Evolutionary conservation across 2,113 vertebrate species (phyloP).

Genomic region (Syngnathoides biaculeatus): DNA sequence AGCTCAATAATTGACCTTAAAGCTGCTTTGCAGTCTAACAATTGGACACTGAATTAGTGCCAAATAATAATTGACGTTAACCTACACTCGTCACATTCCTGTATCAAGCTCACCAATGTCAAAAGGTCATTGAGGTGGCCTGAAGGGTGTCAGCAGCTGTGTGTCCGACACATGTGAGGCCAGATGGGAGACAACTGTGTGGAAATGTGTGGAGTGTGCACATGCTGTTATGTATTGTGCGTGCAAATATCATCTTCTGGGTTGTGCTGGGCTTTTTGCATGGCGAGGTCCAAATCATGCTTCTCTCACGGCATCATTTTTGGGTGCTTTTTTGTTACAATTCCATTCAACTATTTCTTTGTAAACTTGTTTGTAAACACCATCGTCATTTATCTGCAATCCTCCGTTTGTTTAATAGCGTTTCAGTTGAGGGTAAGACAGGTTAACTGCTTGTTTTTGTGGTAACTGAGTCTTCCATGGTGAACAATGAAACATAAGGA

Average conservation of each 20-base stretch:
- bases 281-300: conserved; percentile 1
- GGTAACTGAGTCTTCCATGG: conserved; percentile 49
- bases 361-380: neutral
- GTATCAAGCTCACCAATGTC: neutral
- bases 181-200: conserved; percentile 52
- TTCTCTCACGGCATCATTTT: neutral
- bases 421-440: conserved; percentile 6
- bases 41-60: neutral
- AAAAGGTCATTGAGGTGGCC: conserved; percentile 28
- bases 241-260: neutral
- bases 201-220: conserved; percentile 21
- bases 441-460: conserved; percentile 20
- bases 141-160: conserved; percentile 27
- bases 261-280: neutral
- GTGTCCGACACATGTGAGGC: conserved; percentile 45
- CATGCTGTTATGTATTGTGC: conserved; percentile 10
- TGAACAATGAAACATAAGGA: conserved; percentile 44
- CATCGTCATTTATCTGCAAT: neutral
- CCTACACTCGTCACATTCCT: neutral
- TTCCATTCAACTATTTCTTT: neutral
- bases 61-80: neutral
- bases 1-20: neutral
- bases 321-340: neutral
- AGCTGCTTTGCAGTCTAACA: neutral
- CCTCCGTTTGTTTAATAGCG: conserved; percentile 1